Conservation (phyloP, 2,113 vertebrate genomes). For the Lota lota region DNA sequence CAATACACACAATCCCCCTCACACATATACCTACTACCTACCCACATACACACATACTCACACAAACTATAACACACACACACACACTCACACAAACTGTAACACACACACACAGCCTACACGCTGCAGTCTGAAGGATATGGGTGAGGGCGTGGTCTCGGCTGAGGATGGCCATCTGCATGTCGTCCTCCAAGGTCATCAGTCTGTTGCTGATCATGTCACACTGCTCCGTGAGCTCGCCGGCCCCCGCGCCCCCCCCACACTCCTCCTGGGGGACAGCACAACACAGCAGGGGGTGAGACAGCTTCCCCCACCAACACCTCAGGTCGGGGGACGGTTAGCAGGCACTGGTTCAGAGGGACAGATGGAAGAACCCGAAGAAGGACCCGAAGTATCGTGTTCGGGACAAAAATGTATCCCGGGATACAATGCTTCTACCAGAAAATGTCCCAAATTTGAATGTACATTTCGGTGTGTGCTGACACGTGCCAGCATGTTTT, state of each 20-base stretch:
- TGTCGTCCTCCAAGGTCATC: constrained; percentile 80
- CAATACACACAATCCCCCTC: no score
- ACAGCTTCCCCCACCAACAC: no score
- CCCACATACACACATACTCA: background rate
- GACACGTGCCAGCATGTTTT: no score
- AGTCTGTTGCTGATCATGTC: constrained; percentile 77
- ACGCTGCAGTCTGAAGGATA: constrained; percentile 79
- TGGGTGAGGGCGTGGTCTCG: constrained; percentile 79
- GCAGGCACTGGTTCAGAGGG: background rate
- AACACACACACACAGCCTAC: background rate
- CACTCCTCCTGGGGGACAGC: constrained; percentile 58
- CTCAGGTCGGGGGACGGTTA: no score
- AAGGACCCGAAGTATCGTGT: no score
- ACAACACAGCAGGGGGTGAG: no score
- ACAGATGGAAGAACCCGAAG: background rate
- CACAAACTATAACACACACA: background rate
- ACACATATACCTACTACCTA: background rate
- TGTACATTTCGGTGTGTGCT: no score
- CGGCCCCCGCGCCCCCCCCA: constrained; percentile 44
- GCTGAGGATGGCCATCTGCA: constrained; percentile 75
- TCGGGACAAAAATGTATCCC: no score
- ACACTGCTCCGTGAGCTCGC: constrained; percentile 68
- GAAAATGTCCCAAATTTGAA: no score
- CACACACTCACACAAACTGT: background rate
- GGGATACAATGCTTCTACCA: no score